Evolutionary conservation across 2,888 invertebrate genomes (phyloP), one percentile per base, ranked within the genome.

Genomic region (Luffia ferchaultella): DNA sequence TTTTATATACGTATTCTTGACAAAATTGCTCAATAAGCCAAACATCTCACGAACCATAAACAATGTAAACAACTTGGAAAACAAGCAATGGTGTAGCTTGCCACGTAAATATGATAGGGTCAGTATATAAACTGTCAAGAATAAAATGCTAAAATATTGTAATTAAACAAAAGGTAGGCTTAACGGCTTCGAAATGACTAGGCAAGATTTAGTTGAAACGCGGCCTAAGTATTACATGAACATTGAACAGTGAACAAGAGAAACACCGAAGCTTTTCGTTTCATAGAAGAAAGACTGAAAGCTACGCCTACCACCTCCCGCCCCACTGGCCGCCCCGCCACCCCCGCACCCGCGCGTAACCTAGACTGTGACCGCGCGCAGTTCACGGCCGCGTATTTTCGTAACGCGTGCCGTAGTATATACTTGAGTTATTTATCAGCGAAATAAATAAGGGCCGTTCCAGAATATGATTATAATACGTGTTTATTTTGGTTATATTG

Each of bases 301-400:
- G 30, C 30, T 7, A 12, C 30, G 30, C 3, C 30, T 30, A 3
- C 30, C 30, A 3, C 42, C 3, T 17, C 16, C 20, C 20, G 15
- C 20, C 46, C 20, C 18, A 18, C 41, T 30, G 45, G 5, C 63
- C 59, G 65, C 42, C 15, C 42, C 18, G 51, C 54, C 44, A 20
- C 48, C 49, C 46, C 16, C 43, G 45, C 57, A 58, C 58, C 61
- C 17, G 40, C 30, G 60, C 59, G 59, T 55, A 60, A 58, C 60
- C 60, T 57, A 55, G 59, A 62, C 58, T 63, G 58, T 78, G 76
- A 79, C 78, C 77, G 74, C 67, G 64, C 67, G 55, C 64, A 72
- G 82, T 78, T 82, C 83, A 80, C 61, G 82, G 83, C 64, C 83
- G 61, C 60, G 65, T 70, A 76, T 71, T 74, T 75, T 65, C 57